These are phyloP conservation scores for Protobothrops flavoviridis DNA, from an alignment of 2,113 vertebrate species.

Conservation along the genomic window DNA sequence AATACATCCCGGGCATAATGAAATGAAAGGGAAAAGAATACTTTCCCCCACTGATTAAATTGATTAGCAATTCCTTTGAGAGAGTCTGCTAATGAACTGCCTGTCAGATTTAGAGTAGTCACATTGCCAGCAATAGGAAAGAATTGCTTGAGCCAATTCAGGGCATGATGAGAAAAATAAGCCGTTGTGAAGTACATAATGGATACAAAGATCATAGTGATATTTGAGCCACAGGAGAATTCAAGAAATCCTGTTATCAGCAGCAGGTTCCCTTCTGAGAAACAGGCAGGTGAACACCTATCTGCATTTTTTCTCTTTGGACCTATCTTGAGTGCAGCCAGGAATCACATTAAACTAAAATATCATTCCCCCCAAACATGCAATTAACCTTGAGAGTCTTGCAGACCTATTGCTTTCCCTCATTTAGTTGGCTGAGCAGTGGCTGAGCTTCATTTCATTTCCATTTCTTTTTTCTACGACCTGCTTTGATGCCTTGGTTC, in stretches of 20 bases:
- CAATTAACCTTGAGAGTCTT: neutral
- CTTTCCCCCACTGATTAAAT: neutral
- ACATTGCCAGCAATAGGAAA: neutral
- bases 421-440: neutral
- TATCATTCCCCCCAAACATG: neutral
- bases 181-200: neutral
- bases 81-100: neutral
- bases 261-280: neutral
- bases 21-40: neutral
- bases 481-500: neutral
- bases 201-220: neutral
- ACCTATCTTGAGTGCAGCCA: neutral
- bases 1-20: neutral
- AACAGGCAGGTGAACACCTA: neutral
- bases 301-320: neutral
- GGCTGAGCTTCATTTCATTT: neutral
- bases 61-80: neutral
- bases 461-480: neutral
- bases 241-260: neutral
- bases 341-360: neutral
- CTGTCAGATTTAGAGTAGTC: neutral
- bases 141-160: neutral
- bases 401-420: neutral
- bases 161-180: neutral
- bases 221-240: neutral